Percentiles rank a stretch among this genome's conserved stretches.
phyloP scores from a whole-genome alignment of 1,140 invertebrate genomes.

The Radopholus similis region DNA sequence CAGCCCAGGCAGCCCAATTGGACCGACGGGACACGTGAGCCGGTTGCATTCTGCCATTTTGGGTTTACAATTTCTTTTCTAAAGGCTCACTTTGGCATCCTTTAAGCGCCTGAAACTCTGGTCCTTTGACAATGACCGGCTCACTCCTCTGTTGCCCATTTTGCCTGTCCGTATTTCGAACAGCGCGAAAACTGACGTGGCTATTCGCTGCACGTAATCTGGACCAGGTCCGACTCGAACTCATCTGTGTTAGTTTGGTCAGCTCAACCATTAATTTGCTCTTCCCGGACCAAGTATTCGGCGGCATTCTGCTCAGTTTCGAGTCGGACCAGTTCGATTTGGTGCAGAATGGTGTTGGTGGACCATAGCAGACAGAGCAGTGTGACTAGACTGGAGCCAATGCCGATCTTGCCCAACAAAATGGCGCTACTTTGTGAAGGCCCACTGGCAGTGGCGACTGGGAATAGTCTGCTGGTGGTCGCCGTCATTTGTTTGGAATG shows the following conservation, averaged over 20 bases:
- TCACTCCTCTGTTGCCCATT: neutral
- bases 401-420: neutral
- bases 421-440: no score
- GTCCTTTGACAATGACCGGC: no score
- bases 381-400: neutral
- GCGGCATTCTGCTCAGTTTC: neutral
- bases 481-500: no score
- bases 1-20: conserved; percentile 7
- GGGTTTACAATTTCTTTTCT: neutral
- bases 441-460: no score
- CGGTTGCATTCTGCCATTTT: conserved; percentile 20
- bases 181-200: neutral
- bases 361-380: neutral
- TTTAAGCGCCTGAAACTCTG: neutral
- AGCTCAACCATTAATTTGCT: neutral
- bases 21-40: conserved; percentile 12
- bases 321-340: neutral
- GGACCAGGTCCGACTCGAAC: neutral
- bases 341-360: neutral
- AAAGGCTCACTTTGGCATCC: neutral
- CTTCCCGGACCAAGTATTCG: neutral
- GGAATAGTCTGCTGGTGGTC: no score
- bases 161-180: neutral
- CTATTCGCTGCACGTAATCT: neutral
- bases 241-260: neutral